These are phyloP conservation scores for Nasonovia ribisnigri DNA, from an alignment of 2,888 invertebrate genomes.

Conservation along the genomic window DNA sequence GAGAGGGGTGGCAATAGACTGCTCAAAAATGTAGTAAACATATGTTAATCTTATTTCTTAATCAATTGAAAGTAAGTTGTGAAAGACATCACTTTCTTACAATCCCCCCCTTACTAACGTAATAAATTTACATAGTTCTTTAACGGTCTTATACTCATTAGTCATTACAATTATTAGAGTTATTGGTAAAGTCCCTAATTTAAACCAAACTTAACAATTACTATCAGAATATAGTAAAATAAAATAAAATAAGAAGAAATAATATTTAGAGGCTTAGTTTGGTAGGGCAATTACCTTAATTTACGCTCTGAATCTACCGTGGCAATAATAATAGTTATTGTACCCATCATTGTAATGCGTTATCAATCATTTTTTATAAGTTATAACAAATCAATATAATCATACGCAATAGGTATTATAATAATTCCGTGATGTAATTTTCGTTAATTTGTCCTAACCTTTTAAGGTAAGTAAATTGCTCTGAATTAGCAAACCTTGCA, in stretches of 20 bases:
- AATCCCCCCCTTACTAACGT: too few species aligned
- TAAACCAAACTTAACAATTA: background rate
- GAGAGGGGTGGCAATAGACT: background rate
- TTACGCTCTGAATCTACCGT: background rate
- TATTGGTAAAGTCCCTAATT: background rate
- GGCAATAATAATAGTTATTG: background rate
- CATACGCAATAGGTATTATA: background rate
- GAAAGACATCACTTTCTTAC: background rate
- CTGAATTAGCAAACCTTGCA: background rate
- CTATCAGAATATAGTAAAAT: background rate
- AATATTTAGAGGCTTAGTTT: background rate
- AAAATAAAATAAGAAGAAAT: background rate
- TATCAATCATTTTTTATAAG: background rate
- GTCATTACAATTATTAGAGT: background rate
- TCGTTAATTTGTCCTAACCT: background rate
- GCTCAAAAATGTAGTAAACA: background rate
- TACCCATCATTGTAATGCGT: background rate
- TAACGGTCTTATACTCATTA: background rate
- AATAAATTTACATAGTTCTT: background rate
- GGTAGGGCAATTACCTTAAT: background rate
- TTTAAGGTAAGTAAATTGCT: background rate
- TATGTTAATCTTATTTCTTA: background rate
- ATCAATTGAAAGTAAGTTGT: background rate
- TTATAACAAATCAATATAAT: background rate
- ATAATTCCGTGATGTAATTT: background rate